Evolutionary conservation across 2,113 vertebrate genomes (phyloP).

Genomic region (Sinocyclocheilus maitianheensis): DNA sequence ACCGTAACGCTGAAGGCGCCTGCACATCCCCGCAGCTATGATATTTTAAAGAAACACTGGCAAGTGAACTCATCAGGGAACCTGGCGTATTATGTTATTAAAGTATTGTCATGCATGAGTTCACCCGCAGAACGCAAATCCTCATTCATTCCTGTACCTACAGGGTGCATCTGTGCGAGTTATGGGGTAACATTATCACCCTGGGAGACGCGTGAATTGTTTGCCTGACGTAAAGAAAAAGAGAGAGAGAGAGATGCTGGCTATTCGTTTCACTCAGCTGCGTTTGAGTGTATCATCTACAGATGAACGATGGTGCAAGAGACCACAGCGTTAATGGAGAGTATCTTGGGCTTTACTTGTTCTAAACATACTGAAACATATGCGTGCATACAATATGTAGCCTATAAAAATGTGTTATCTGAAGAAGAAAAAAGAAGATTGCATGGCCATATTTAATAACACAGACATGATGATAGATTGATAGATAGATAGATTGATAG

Average conservation of each 20-base stretch:
- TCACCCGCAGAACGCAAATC: conserved; percentile 15
- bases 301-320: neutral
- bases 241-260: neutral
- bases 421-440: neutral
- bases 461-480: too few species aligned
- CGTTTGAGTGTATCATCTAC: conserved; percentile 3
- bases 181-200: neutral
- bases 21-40: neutral
- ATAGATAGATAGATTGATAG: too few species aligned
- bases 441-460: too few species aligned
- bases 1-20: neutral
- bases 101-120: conserved; percentile 30
- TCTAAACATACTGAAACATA: neutral
- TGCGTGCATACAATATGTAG: too few species aligned
- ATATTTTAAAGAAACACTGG: neutral
- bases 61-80: neutral
- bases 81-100: conserved; percentile 32
- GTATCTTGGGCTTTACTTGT: neutral
- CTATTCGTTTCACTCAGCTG: neutral
- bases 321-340: conserved; percentile 1
- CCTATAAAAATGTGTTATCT: neutral
- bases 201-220: conserved; percentile 27
- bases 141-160: conserved; percentile 23
- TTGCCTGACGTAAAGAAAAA: neutral
- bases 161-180: conserved; percentile 34